Percentiles rank a stretch among this genome's conserved stretches.
Evolutionary conservation across 2,888 invertebrate genomes (phyloP).

Genomic region (Gisinianus flammeolus): DNA sequence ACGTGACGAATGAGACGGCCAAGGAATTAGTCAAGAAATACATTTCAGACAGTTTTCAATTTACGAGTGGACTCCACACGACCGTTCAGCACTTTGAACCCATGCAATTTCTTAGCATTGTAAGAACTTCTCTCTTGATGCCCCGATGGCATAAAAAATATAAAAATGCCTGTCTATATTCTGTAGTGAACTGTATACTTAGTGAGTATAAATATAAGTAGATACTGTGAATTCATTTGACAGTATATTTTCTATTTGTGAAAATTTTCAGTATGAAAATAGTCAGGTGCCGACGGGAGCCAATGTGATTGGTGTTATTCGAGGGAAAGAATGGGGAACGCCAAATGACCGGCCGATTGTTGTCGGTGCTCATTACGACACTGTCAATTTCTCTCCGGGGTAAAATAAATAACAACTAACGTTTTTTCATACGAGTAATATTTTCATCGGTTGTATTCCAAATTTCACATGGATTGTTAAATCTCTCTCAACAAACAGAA

Average conservation of each 20-base stretch:
- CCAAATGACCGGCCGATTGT: slow-evolving; percentile 60
- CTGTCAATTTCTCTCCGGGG: slow-evolving; percentile 56
- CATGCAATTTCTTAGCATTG: slow-evolving; percentile 57
- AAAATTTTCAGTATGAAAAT: slow-evolving; percentile 49
- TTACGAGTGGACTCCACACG: slow-evolving; percentile 55
- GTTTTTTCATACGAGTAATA: background rate
- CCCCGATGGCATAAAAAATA: no score
- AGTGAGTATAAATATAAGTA: no score
- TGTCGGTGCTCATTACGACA: slow-evolving; percentile 62
- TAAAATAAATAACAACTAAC: background rate
- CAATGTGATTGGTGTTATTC: slow-evolving; percentile 61
- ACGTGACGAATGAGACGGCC: slow-evolving; percentile 58
- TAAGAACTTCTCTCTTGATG: slow-evolving; percentile 43
- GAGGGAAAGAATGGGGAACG: slow-evolving; percentile 60
- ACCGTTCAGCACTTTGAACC: slow-evolving; percentile 58
- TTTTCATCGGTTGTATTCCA: background rate
- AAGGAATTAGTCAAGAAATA: slow-evolving; percentile 57
- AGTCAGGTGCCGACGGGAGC: slow-evolving; percentile 56
- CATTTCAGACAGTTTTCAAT: slow-evolving; percentile 55
- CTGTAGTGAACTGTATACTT: no score
- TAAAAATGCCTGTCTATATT: no score
- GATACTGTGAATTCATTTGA: background rate
- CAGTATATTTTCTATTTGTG: background rate
- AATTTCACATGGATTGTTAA: background rate
- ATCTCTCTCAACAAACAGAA: slow-evolving; percentile 53